phyloP scores from a whole-genome alignment of 2,888 invertebrate genomes.

The Achlya flavicornis region DNA sequence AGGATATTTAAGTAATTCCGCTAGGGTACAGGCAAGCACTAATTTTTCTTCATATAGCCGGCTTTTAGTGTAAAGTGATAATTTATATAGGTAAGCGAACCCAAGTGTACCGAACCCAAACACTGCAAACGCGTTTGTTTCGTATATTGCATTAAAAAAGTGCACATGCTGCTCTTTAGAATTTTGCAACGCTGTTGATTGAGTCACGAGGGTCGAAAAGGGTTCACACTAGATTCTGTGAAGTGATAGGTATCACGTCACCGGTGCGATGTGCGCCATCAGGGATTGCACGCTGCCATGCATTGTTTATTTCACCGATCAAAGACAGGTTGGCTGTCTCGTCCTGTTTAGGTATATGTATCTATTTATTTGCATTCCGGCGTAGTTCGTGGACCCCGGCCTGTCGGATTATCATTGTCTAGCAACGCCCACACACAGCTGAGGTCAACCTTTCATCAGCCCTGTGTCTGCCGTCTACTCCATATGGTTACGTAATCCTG shows the following conservation, averaged over 20 bases:
- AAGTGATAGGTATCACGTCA: constrained; percentile 26
- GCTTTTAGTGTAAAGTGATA: no score
- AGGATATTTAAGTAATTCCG: no score
- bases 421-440: constrained; percentile 56
- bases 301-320: constrained; percentile 76
- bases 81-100: no score
- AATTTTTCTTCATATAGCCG: no score
- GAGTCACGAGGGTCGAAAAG: background rate
- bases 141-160: background rate
- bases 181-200: constrained; percentile 1
- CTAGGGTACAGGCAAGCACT: no score
- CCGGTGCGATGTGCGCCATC: constrained; percentile 41
- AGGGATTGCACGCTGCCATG: constrained; percentile 62
- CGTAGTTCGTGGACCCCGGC: constrained; percentile 74
- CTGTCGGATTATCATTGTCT: constrained; percentile 68
- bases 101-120: background rate
- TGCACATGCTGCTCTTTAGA: background rate
- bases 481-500: constrained; percentile 50
- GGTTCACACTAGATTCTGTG: background rate
- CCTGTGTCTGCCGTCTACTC: constrained; percentile 41
- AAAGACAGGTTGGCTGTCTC: constrained; percentile 74
- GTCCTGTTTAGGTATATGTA: constrained; percentile 76
- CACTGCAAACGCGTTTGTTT: background rate
- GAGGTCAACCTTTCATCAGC: constrained; percentile 67
- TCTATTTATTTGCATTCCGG: constrained; percentile 81